Evolutionary conservation across 2,797 vertebrate species (phyloP), one percentile per base, ranked within the genome.

Genomic region (Neopelma chrysocephalum): DNA sequence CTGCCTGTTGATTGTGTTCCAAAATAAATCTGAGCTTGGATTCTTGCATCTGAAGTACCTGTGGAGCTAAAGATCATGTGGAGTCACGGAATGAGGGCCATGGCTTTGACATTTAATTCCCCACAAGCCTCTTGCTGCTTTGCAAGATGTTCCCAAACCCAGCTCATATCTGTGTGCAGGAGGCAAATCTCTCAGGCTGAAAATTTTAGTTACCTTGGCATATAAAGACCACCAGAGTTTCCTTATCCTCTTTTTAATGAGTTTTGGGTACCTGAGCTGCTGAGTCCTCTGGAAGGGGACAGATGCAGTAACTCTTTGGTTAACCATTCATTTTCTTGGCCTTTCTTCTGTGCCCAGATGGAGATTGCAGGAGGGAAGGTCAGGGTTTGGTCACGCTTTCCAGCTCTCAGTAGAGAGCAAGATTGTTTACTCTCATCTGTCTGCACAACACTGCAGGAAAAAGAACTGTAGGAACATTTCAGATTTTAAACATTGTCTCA

Each of bases 21-120:
- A 75, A 34, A 83, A 31, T 22, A 69, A 89, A 70, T 42, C 69
- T 77, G 92, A 88, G 47, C 80, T 90, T 80, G 18, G 22, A 34
- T 82, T 94, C 60, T 77, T 77, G 11, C 5, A 6, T 45, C 50
- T 65, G 5, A 72, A 80, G 36, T 13, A 56, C 3, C 40, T 61
- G 43, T 68, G 65, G 38, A 61, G 22, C 83, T 88, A 15, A 90
- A 84, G 34, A 12, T 42, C 31, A 9, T 6, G 21, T 61, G 82
- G 47, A 82, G 42, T 69, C 69, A 60, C 22, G 69, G 56, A 53
- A 16, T 43, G 26, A 73, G 14, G 22, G 18, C 38, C 47, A 6
- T 34, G 68, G 32, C 54, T 80, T 86, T 88, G 72, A 29, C 51
- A 34, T 57, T 60, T 48, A 7, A 27, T 87, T 36, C n/a, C n/a